Evolutionary conservation across 2,888 invertebrate genomes (phyloP), one percentile per base, ranked within the genome.

Genomic region (Pandemis heparana): DNA sequence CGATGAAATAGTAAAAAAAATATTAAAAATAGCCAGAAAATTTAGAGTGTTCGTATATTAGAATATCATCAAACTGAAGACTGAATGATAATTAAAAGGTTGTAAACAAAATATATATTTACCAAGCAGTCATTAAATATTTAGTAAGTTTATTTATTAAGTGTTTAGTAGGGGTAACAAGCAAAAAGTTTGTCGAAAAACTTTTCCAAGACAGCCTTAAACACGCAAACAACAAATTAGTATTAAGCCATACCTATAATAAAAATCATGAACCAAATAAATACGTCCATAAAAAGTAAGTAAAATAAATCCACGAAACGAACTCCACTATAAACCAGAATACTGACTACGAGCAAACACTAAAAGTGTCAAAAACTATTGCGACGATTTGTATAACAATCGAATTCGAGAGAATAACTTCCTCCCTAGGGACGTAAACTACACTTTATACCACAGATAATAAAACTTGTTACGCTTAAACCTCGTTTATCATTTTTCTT

Each of bases 401-500:
- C 43, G 8, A 46, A 63, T 23, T n/a, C 23, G 3, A 63, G 18
- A 18, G 7, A 10, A 23, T 1, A 32, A 16, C 14, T n/a, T 23
- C 46, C 63, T 14, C 63, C 5, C 43, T 1, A 46, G 53, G 41
- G 51, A 38, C n/a, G 7, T 12, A 64, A 72, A 67, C 46, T 46
- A n/a, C 32, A 48, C 9, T 14, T 43, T 56, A 12, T 51, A 46
- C 38, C 46, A 41, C 38, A 16, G 67, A 18, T 53, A 46, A 67
- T 61, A 53, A 56, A 72, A 72, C 46, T 72, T 68, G 67, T 56
- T 12, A 23, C 16, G 69, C 32, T 61, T 56, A 63, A 56, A 67
- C 56, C 18, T 67, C n/a, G 32, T 65, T 71, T 66, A 72, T 56
- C 53, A 68, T 72, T 63, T 67, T 72, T 72, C 56, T 72, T 72